Percentiles rank a stretch among this genome's conserved stretches.
Conservation (phyloP, 1,140 invertebrate species). For the Drosophila orena region DNA sequence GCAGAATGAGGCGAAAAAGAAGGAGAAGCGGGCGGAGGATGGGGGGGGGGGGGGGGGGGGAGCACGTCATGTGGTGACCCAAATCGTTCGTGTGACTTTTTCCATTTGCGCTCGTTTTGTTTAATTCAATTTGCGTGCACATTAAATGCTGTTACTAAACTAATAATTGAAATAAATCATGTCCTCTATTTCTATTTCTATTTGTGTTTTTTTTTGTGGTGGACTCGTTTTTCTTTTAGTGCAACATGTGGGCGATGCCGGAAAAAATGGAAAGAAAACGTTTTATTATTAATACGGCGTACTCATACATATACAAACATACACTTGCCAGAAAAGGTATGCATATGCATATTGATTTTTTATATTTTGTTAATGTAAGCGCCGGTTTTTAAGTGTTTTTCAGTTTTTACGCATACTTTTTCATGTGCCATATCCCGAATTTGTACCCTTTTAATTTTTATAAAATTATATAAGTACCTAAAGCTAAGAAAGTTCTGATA, state of each 20-base stretch:
- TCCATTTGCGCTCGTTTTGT: slow-evolving; percentile 41
- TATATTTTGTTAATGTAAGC: too few species aligned
- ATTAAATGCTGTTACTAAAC: slow-evolving; percentile 33
- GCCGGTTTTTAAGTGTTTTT: too few species aligned
- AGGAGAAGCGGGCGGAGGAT: background rate
- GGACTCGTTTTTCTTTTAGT: background rate
- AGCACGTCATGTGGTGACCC: slow-evolving; percentile 45
- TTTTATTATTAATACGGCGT: slow-evolving; percentile 23
- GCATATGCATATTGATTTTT: too few species aligned
- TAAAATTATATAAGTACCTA: too few species aligned
- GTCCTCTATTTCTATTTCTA: background rate
- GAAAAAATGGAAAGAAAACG: slow-evolving; percentile 19
- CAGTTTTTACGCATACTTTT: too few species aligned
- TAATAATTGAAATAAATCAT: slow-evolving; percentile 38
- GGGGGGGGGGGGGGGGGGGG: too few species aligned
- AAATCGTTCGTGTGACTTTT: slow-evolving; percentile 46
- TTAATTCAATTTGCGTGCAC: slow-evolving; percentile 49
- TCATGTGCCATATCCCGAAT: too few species aligned
- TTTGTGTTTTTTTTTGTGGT: slow-evolving; percentile 35
- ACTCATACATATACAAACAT: slow-evolving; percentile 2
- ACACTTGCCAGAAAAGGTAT: too few species aligned
- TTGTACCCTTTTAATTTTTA: too few species aligned
- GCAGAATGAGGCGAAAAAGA: slow-evolving; percentile 4
- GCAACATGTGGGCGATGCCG: slow-evolving; percentile 58
- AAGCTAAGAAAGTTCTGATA: too few species aligned